phyloP scores from a whole-genome alignment of 2,797 vertebrate species.

The Tangara arthus region DNA sequence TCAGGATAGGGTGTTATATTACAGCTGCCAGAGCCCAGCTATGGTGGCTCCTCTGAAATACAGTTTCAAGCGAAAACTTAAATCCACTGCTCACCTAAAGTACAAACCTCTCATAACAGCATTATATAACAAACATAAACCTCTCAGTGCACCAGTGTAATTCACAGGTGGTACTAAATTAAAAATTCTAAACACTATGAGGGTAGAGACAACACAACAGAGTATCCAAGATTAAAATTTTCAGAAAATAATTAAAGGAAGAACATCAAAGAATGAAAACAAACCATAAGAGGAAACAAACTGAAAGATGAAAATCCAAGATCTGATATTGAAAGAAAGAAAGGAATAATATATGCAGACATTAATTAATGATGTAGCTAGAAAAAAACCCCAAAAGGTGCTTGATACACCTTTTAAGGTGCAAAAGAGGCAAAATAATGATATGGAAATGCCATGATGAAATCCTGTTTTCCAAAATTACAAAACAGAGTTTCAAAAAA shows the following conservation, averaged over 20 bases:
- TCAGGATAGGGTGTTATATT: background rate
- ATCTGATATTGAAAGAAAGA: background rate
- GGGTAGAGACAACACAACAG: background rate
- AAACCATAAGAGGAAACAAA: background rate
- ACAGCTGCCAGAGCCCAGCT: background rate
- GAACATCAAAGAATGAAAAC: background rate
- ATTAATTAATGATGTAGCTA: background rate
- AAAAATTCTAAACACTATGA: background rate
- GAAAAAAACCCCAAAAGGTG: background rate
- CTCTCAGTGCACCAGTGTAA: background rate
- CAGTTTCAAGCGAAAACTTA: constrained; percentile 5
- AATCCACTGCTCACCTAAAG: background rate
- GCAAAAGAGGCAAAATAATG: background rate
- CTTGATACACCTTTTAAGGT: background rate
- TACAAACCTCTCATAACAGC: constrained; percentile 17
- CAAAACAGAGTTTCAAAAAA: background rate
- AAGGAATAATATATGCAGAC: background rate
- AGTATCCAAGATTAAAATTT: background rate
- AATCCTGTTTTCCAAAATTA: background rate
- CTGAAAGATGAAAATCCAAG: background rate
- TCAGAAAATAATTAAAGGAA: background rate
- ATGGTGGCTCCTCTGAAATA: background rate
- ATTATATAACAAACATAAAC: constrained; percentile 42
- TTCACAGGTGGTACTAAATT: constrained; percentile 13
- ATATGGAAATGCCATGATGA: background rate